These are phyloP conservation scores for Lochmaea capreae DNA, from an alignment of 2,888 invertebrate species.

Conservation along the genomic window DNA sequence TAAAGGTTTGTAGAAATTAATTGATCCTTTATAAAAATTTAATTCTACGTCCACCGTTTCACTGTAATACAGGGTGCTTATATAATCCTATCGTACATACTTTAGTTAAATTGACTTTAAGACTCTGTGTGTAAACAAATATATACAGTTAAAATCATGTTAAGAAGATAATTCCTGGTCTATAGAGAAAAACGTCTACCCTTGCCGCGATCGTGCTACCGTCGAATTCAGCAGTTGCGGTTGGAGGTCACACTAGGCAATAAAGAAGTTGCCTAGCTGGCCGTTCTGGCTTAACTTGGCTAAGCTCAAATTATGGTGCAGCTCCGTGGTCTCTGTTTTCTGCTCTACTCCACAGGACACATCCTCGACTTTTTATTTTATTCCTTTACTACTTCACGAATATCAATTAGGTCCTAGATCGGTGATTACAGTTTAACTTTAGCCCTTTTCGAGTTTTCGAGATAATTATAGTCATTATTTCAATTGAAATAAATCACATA, in stretches of 20 bases:
- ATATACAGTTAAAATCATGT: background rate
- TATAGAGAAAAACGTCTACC: conserved; percentile 39
- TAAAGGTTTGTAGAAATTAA: too few species aligned
- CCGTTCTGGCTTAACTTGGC: conserved; percentile 58
- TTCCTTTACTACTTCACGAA: conserved; percentile 53
- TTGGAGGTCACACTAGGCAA: conserved; percentile 59
- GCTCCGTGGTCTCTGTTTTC: conserved; percentile 46
- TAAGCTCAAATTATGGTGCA: conserved; percentile 62
- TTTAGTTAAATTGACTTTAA: too few species aligned
- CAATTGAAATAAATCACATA: background rate
- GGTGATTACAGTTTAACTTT: conserved; percentile 31
- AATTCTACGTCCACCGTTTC: too few species aligned
- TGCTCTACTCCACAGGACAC: conserved; percentile 36
- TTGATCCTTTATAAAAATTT: too few species aligned
- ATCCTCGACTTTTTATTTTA: conserved; percentile 49
- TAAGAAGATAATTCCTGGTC: background rate
- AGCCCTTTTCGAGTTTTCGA: background rate
- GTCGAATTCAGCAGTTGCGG: conserved; percentile 58
- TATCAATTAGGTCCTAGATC: conserved; percentile 53
- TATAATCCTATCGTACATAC: too few species aligned
- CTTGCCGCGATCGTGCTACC: conserved; percentile 37
- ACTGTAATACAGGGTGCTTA: too few species aligned
- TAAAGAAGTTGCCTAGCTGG: conserved; percentile 60
- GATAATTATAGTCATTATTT: background rate
- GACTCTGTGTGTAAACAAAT: background rate